phyloP scores from a whole-genome alignment of 1,140 invertebrate genomes.

The Drosophila nigrodunni region DNA sequence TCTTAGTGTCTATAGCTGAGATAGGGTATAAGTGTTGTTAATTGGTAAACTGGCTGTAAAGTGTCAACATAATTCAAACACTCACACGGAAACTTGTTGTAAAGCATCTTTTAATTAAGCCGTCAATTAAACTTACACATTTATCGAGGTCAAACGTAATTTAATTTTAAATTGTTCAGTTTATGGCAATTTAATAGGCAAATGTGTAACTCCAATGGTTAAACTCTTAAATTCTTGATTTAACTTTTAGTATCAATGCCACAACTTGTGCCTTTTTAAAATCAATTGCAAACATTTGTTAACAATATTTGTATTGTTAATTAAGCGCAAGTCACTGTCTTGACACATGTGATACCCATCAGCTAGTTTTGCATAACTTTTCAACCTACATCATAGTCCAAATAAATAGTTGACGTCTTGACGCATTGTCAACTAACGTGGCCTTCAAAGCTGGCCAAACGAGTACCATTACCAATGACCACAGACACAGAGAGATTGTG shows the following conservation, averaged over 20 bases:
- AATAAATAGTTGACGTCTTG: constrained; percentile 22
- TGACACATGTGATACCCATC: constrained; percentile 20
- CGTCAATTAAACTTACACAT: constrained; percentile 1
- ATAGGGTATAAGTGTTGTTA: neutral
- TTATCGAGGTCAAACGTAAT: constrained; percentile 8
- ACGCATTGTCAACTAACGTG: constrained; percentile 35
- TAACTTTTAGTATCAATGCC: too few relatives aligned
- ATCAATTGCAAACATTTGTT: neutral
- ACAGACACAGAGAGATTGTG: constrained; percentile 14
- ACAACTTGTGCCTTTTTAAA: too few relatives aligned
- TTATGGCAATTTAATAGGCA: neutral
- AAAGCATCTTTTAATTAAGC: constrained; percentile 1
- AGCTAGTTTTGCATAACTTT: constrained; percentile 41
- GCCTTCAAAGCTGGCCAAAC: constrained; percentile 47
- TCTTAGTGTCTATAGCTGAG: neutral
- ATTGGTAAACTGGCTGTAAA: neutral
- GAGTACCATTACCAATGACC: constrained; percentile 38
- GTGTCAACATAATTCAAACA: constrained; percentile 10
- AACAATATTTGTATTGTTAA: constrained; percentile 26
- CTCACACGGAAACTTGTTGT: constrained; percentile 5
- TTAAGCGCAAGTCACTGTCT: constrained; percentile 39
- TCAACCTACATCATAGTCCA: constrained; percentile 16
- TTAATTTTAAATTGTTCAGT: neutral
- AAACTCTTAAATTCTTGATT: too few relatives aligned
- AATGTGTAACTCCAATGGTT: neutral